phyloP scores from a whole-genome alignment of 2,888 invertebrate species.

The Cephus pulcher region DNA sequence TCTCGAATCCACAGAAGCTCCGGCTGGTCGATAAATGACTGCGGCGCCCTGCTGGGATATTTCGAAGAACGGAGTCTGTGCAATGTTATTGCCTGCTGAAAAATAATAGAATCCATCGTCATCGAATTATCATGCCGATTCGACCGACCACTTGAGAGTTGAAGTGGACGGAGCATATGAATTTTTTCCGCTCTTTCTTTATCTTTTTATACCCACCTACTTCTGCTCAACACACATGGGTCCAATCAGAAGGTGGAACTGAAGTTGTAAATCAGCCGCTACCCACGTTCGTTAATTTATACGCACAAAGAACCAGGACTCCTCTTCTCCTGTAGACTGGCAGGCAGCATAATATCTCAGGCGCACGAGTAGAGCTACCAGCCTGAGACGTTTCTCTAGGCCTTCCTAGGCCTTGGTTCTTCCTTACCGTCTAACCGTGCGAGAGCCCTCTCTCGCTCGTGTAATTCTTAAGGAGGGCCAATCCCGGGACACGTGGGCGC shows the following conservation, averaged over 20 bases:
- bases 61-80: not conserved
- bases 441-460: not conserved
- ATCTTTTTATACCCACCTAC: not conserved
- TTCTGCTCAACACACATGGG: not conserved
- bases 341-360: not conserved
- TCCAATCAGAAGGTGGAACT: not conserved
- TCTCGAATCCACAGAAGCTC: conserved; percentile 7
- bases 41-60: conserved; percentile 1
- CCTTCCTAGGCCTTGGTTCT: not conserved
- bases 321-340: not conserved
- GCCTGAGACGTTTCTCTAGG: not conserved
- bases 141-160: not conserved
- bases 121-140: not conserved
- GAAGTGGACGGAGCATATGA: not conserved
- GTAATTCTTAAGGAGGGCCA: not conserved
- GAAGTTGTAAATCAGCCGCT: conserved; percentile 1
- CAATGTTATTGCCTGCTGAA: not conserved
- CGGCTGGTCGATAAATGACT: conserved; percentile 13
- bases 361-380: not conserved
- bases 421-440: not conserved
- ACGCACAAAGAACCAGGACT: not conserved
- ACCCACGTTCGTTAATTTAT: conserved; percentile 1
- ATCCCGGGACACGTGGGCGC: not conserved
- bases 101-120: not conserved
- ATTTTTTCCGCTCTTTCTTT: not conserved